A percentile compares a stretch with the other conserved stretches of the same genome.
phyloP scores from a whole-genome alignment of 2,113 vertebrate genomes.

The Chunga burmeisteri region DNA sequence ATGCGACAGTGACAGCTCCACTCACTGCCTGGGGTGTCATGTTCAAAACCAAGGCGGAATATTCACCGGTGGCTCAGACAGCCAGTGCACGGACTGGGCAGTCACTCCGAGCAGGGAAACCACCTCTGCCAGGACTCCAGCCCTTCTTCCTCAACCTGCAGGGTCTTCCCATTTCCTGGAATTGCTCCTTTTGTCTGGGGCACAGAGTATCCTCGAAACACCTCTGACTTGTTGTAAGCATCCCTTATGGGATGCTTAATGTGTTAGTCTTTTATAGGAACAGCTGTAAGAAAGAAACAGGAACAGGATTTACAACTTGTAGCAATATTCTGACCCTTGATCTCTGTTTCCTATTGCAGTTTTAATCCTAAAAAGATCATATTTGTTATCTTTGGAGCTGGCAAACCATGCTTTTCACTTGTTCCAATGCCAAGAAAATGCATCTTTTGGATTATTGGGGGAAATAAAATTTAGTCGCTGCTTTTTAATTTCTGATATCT shows the following conservation, averaged over 20 bases:
- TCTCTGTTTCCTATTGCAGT: neutral
- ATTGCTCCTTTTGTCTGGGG: neutral
- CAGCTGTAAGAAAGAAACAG: constrained; percentile 45
- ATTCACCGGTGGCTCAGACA: neutral
- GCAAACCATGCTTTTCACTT: neutral
- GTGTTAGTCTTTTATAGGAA: constrained; percentile 70
- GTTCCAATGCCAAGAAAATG: neutral
- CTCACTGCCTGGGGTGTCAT: neutral
- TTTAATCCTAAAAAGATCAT: neutral
- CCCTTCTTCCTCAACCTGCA: neutral
- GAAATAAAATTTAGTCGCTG: neutral
- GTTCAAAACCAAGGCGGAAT: too few relatives aligned
- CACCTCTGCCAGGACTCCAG: neutral
- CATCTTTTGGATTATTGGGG: neutral
- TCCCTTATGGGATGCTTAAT: constrained; percentile 73
- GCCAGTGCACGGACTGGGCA: neutral
- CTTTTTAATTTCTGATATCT: neutral
- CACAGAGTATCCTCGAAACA: neutral
- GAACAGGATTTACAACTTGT: neutral
- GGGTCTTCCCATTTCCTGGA: neutral
- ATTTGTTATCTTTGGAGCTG: neutral
- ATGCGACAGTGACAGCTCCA: neutral
- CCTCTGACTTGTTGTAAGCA: neutral
- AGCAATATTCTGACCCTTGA: neutral
- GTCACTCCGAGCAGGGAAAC: neutral